A percentile compares a stretch with the other conserved stretches of the same genome.
Evolutionary conservation across 2,888 invertebrate genomes (phyloP).

Genomic region (Drosophila austrosaltans): DNA sequence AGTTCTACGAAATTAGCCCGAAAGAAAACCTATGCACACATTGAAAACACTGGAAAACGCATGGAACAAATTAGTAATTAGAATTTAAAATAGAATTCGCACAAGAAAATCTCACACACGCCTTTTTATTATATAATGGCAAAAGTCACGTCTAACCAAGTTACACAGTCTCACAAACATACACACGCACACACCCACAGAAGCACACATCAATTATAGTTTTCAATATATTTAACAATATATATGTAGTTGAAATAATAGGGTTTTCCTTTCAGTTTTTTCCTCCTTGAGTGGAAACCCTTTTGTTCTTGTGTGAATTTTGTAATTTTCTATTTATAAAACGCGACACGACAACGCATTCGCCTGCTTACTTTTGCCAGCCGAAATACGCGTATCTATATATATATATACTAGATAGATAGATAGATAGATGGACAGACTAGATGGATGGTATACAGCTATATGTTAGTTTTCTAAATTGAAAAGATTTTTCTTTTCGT

Average conservation of each 20-base stretch:
- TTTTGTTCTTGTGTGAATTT: conserved; percentile 70
- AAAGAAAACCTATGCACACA: conserved; percentile 61
- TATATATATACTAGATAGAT: conserved; percentile 67
- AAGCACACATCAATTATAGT: conserved; percentile 9
- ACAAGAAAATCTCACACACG: conserved; percentile 50
- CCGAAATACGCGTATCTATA: conserved; percentile 75
- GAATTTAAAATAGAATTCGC: conserved; percentile 45
- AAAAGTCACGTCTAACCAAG: conserved; percentile 5
- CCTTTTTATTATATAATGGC: conserved; percentile 64
- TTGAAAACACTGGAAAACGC: conserved; percentile 64
- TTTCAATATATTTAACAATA: not conserved
- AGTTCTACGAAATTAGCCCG: conserved; percentile 53
- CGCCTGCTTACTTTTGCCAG: conserved; percentile 73
- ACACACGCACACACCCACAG: conserved; percentile 26
- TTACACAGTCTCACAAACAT: conserved; percentile 4
- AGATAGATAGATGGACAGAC: conserved; percentile 43
- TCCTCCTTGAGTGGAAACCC: conserved; percentile 41
- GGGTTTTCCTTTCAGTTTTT: not conserved
- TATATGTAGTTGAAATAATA: not conserved
- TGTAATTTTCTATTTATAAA: conserved; percentile 77
- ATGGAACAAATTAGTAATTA: conserved; percentile 27
- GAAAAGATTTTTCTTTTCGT: conserved; percentile 67
- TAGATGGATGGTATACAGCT: conserved; percentile 42
- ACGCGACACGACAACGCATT: conserved; percentile 69
- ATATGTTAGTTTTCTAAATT: conserved; percentile 72